Evolutionary conservation across 2,113 vertebrate genomes (phyloP).

Genomic region (Phyllostomus hastatus): DNA sequence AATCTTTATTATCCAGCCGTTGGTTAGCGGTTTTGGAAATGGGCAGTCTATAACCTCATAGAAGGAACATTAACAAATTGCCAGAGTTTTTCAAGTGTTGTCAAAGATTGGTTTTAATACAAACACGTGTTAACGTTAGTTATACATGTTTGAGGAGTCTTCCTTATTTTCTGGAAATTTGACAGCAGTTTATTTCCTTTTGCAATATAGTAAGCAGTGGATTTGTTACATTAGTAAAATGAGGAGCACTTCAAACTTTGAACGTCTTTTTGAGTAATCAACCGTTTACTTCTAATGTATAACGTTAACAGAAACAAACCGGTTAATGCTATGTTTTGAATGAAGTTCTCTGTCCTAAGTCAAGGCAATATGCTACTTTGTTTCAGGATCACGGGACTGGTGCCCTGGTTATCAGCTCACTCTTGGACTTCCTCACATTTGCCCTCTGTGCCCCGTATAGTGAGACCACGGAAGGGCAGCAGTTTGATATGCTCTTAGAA

Average conservation of each 20-base stretch:
- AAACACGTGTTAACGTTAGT: neutral
- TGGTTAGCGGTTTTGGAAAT: neutral
- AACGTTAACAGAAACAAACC: neutral
- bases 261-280: neutral
- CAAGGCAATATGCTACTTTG: slow-evolving; percentile 32
- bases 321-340: neutral
- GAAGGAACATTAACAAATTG: neutral
- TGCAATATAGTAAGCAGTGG: neutral
- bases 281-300: neutral
- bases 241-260: neutral
- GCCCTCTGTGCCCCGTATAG: slow-evolving; percentile 99
- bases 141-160: neutral
- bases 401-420: slow-evolving; percentile 97
- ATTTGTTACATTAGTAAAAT: neutral
- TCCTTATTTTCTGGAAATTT: slow-evolving; percentile 4
- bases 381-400: slow-evolving; percentile 95
- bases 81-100: neutral
- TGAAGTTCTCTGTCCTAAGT: neutral
- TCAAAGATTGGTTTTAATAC: neutral
- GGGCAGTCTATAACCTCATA: neutral
- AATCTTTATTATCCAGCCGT: neutral
- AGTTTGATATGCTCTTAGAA: slow-evolving; percentile 98
- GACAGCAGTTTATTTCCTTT: slow-evolving; percentile 34
- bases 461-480: slow-evolving; percentile 98
- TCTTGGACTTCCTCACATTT: slow-evolving; percentile 99